Conservation (phyloP, 2,888 invertebrate genomes). For the Nipponacmea schrenckii region DNA sequence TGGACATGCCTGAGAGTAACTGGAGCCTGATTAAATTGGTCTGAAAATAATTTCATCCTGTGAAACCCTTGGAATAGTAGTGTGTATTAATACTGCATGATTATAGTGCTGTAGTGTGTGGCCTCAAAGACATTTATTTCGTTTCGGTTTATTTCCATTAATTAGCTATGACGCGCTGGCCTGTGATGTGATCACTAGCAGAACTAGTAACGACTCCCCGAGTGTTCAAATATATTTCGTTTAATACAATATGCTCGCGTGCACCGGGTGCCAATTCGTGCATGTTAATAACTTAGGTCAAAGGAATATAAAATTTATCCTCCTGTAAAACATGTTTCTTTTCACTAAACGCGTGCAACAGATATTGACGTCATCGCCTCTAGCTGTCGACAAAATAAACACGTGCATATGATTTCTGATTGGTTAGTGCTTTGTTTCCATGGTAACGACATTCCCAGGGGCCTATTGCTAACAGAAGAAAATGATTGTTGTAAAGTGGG, state of each 20-base stretch:
- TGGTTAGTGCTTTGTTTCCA: neutral
- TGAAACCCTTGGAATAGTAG: neutral
- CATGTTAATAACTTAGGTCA: conserved; percentile 3
- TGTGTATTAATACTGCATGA: neutral
- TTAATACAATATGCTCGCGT: neutral
- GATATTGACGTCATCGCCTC: neutral
- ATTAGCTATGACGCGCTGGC: neutral
- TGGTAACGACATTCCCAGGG: conserved; percentile 5
- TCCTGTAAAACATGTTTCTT: conserved; percentile 2
- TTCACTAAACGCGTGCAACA: neutral
- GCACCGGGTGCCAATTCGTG: neutral
- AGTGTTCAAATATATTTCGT: neutral
- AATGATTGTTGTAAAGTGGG: neutral
- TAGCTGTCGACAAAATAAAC: conserved; percentile 2
- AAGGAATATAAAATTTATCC: conserved; percentile 2
- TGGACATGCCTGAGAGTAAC: conserved; percentile 4
- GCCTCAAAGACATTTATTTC: neutral
- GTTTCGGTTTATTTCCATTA: neutral
- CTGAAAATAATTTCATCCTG: neutral
- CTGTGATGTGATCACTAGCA: neutral
- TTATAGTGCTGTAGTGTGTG: neutral
- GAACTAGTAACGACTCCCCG: neutral
- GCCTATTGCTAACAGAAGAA: neutral
- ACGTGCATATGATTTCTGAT: neutral
- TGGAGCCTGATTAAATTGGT: neutral